A percentile compares a stretch with the other conserved stretches of the same genome.
These are phyloP conservation scores for Lepetodrilus schrolli DNA, from an alignment of 2,888 invertebrate species.

Conservation along the genomic window DNA sequence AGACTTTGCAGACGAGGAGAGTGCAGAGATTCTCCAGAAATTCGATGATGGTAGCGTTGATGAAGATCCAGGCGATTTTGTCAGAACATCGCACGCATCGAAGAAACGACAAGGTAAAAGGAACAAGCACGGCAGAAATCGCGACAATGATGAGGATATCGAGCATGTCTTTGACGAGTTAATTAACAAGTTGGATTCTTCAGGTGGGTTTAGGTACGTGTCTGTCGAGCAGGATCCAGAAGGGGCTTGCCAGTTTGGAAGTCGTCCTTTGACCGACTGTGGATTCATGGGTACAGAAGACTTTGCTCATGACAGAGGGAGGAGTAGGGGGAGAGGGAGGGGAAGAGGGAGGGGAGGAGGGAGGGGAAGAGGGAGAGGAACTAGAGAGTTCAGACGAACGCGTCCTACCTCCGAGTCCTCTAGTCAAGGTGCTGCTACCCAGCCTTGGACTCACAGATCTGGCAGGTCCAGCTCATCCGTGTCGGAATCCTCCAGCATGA, in stretches of 20 bases:
- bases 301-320: background rate
- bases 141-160: background rate
- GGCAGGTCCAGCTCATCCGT: background rate
- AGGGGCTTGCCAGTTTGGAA: background rate
- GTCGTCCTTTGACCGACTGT: background rate
- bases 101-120: background rate
- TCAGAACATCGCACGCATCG: background rate
- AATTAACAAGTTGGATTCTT: background rate
- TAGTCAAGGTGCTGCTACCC: background rate
- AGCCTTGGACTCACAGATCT: background rate
- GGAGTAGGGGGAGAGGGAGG: slow-evolving; percentile 20
- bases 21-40: background rate
- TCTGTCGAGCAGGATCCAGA: background rate
- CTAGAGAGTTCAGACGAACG: slow-evolving; percentile 1
- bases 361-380: background rate
- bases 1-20: background rate
- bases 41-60: slow-evolving; percentile 23
- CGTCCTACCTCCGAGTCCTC: background rate
- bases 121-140: background rate
- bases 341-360: background rate
- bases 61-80: background rate
- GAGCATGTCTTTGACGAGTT: background rate
- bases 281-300: too few relatives aligned
- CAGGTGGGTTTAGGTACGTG: background rate
- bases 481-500: background rate